Conservation (phyloP, 2,113 vertebrate species). For the Callipepla squamata region DNA sequence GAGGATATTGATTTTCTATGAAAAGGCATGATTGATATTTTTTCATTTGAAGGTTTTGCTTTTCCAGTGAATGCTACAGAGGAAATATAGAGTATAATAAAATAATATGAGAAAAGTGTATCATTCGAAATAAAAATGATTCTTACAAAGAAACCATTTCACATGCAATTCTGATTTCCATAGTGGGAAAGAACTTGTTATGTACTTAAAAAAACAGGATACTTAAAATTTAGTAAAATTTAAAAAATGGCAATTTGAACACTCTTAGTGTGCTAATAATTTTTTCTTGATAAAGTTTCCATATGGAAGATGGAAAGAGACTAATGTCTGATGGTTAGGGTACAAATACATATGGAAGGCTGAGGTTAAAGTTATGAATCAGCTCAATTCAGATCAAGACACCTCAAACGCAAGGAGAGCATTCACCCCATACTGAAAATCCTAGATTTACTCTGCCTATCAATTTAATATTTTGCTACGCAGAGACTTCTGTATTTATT, state of each 20-base stretch:
- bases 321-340: neutral
- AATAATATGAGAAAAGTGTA: neutral
- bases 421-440: neutral
- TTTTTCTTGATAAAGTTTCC: neutral
- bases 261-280: neutral
- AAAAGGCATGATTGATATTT: slow-evolving; percentile 34
- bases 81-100: neutral
- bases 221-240: neutral
- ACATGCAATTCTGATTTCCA: neutral
- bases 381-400: neutral
- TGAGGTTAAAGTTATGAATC: neutral
- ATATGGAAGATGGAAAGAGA: neutral
- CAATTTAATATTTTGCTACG: neutral
- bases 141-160: neutral
- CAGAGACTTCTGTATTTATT: neutral
- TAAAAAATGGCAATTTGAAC: neutral
- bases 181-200: neutral
- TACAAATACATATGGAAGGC: neutral
- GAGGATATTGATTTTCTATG: slow-evolving; percentile 39
- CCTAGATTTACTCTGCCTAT: neutral
- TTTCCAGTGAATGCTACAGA: slow-evolving; percentile 15
- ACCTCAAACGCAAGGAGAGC: neutral
- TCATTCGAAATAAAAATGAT: neutral
- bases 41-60: slow-evolving; percentile 46
- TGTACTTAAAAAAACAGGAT: neutral